phyloP scores from a whole-genome alignment of 1,140 invertebrate genomes.

The Monochamus saltuarius region DNA sequence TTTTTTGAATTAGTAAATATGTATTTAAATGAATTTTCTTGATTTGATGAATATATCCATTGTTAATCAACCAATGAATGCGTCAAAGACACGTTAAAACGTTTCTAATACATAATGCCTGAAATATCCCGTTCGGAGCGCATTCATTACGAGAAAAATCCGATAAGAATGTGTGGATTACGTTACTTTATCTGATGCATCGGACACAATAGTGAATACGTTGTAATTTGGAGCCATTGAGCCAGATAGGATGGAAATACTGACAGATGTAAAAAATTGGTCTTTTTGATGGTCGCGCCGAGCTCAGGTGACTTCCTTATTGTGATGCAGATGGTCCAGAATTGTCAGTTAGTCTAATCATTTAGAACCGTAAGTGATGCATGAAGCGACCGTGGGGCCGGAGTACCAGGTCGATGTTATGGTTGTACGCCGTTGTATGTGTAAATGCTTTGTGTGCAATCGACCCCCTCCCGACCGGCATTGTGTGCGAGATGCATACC shows the following conservation, averaged over 20 bases:
- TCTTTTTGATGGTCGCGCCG: slow-evolving; percentile 11
- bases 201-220: slow-evolving; percentile 21
- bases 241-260: slow-evolving; percentile 14
- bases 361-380: slow-evolving; percentile 40
- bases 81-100: no score
- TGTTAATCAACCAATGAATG: no score
- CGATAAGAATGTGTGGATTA: no score
- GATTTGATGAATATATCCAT: no score
- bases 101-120: no score
- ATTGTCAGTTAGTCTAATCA: slow-evolving; percentile 42
- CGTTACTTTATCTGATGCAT: slow-evolving; percentile 14
- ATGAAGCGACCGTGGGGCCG: slow-evolving; percentile 23
- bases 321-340: slow-evolving; percentile 39
- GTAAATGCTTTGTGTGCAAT: slow-evolving; percentile 32
- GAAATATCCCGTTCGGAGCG: no score
- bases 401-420: slow-evolving; percentile 18
- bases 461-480: slow-evolving; percentile 22
- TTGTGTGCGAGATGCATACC: slow-evolving; percentile 33
- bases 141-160: no score
- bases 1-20: no score
- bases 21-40: no score
- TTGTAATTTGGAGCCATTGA: slow-evolving; percentile 22
- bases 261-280: slow-evolving; percentile 26
- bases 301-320: slow-evolving; percentile 38
- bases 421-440: slow-evolving; percentile 21